These are phyloP conservation scores for Hydrochoerus hydrochaeris DNA, from an alignment of 2,113 vertebrate genomes.

Conservation along the genomic window DNA sequence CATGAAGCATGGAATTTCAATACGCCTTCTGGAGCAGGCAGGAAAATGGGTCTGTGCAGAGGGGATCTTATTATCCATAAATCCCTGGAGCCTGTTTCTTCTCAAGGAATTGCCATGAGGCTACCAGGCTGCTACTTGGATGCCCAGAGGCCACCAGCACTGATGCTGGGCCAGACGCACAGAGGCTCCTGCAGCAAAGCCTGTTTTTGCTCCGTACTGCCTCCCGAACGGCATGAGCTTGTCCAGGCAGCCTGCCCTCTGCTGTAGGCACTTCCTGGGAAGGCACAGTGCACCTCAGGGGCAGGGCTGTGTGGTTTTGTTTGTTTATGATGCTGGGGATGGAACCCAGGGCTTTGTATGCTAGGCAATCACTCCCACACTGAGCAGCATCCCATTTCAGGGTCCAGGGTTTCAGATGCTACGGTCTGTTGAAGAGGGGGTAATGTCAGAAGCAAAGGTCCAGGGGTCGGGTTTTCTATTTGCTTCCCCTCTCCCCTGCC, in stretches of 20 bases:
- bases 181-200: neutral
- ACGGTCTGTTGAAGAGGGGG: neutral
- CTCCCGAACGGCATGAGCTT: too few relatives aligned
- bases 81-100: neutral
- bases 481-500: neutral
- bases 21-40: neutral
- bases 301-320: neutral
- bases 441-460: neutral
- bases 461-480: neutral
- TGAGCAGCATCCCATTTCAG: neutral
- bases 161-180: neutral
- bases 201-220: too few relatives aligned
- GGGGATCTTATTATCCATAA: neutral
- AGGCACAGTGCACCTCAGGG: neutral
- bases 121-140: fast-evolving
- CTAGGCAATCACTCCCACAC: neutral
- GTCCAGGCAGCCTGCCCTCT: neutral
- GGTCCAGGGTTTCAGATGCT: neutral
- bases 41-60: neutral
- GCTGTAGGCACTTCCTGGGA: neutral
- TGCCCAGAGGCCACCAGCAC: neutral
- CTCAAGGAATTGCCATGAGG: neutral
- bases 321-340: neutral
- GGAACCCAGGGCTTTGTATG: neutral
- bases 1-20: neutral